Conservation (phyloP, 2,797 vertebrate genomes). For the Pangasius djambal region DNA sequence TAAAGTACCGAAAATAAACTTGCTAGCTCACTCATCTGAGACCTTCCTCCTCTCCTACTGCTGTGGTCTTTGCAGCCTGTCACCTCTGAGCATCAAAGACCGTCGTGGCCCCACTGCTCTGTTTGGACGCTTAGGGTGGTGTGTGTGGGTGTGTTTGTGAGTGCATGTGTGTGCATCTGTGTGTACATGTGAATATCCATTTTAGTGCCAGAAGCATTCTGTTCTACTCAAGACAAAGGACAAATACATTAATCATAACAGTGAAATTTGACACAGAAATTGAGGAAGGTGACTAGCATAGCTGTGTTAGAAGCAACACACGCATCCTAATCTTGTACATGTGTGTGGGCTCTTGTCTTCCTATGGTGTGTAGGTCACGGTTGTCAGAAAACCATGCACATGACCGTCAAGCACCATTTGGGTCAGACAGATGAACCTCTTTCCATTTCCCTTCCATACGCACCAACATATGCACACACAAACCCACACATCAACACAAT, state of each 20-base stretch:
- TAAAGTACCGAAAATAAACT: slow-evolving; percentile 8
- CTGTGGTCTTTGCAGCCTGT: slow-evolving; percentile 7
- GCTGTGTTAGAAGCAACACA: slow-evolving; percentile 43
- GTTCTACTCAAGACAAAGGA: slow-evolving; percentile 8
- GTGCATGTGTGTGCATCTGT: slow-evolving; percentile 26
- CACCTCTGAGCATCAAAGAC: not conserved
- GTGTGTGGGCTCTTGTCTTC: slow-evolving; percentile 47
- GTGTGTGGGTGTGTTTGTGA: not conserved
- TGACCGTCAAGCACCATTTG: slow-evolving; percentile 50
- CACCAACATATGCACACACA: slow-evolving; percentile 15
- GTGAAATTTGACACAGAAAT: slow-evolving; percentile 43
- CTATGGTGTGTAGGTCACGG: slow-evolving; percentile 18
- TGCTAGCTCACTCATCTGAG: not conserved
- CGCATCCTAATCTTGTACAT: slow-evolving; percentile 46
- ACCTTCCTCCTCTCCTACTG: not conserved
- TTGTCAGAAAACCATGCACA: slow-evolving; percentile 37
- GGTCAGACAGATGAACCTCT: slow-evolving; percentile 40
- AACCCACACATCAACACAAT: slow-evolving; percentile 1
- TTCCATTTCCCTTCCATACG: slow-evolving; percentile 16
- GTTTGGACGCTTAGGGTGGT: not conserved
- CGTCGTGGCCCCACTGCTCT: not conserved
- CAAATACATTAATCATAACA: slow-evolving; percentile 24
- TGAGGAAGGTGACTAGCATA: slow-evolving; percentile 39
- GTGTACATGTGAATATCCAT: slow-evolving; percentile 44
- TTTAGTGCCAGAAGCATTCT: slow-evolving; percentile 30